Percentiles rank a stretch among this genome's conserved stretches.
Conservation (phyloP, 2,797 vertebrate species). For the Aphelocoma californica region DNA sequence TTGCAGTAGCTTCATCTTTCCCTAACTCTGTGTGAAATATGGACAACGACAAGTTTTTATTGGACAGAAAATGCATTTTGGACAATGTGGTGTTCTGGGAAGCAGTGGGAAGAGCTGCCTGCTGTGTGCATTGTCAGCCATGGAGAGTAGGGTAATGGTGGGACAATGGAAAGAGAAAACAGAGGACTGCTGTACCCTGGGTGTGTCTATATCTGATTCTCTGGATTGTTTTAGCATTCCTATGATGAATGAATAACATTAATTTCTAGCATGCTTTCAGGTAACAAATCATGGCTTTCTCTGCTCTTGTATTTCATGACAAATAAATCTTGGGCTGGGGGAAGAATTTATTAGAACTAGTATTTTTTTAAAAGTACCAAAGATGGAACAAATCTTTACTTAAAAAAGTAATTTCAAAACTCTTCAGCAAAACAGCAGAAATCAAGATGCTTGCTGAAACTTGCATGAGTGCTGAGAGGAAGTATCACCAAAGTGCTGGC, state of each 20-base stretch:
- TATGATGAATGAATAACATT: background rate
- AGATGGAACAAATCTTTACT: background rate
- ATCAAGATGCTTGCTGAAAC: background rate
- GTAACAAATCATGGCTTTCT: background rate
- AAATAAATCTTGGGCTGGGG: background rate
- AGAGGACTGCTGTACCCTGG: rapidly evolving
- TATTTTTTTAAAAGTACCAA: background rate
- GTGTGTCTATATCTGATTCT: background rate
- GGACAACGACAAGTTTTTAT: background rate
- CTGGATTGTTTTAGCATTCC: background rate
- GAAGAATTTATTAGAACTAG: background rate
- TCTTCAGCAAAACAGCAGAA: background rate
- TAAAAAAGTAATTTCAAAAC: background rate
- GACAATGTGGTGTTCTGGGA: background rate
- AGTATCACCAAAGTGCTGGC: background rate
- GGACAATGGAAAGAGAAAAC: background rate
- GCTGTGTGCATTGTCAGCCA: rapidly evolving
- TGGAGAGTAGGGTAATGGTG: background rate
- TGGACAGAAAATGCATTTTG: background rate
- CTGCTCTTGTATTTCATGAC: background rate
- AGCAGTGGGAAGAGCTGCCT: background rate
- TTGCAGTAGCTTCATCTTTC: background rate
- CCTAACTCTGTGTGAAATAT: background rate
- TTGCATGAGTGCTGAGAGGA: background rate
- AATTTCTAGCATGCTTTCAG: background rate